phyloP scores from a whole-genome alignment of 1,140 invertebrate genomes.

The Manduca sexta region DNA sequence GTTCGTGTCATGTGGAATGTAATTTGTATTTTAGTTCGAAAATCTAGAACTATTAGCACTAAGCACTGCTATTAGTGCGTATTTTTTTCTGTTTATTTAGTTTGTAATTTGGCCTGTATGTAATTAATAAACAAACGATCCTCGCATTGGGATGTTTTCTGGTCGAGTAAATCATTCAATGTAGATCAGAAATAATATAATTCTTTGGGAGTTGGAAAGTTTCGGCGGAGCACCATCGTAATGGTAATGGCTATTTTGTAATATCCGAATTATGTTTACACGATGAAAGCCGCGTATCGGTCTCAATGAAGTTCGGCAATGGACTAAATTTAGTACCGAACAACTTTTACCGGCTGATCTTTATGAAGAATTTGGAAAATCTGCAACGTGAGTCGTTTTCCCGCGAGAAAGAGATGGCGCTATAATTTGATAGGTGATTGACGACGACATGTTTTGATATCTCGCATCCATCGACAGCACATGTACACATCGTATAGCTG shows the following conservation, averaged over 20 bases:
- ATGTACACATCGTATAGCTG: constrained; percentile 11
- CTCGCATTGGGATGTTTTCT: too few species aligned
- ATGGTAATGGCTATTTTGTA: neutral
- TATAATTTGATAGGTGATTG: constrained; percentile 24
- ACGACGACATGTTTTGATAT: constrained; percentile 18
- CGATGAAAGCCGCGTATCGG: constrained; percentile 10
- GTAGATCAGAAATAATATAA: too few species aligned
- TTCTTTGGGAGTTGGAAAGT: too few species aligned
- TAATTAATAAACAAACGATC: too few species aligned
- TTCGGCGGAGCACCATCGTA: too few species aligned
- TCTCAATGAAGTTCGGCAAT: constrained; percentile 22
- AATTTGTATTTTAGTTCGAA: too few species aligned
- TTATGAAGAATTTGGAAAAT: constrained; percentile 14
- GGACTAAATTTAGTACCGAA: constrained; percentile 2
- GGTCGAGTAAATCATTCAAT: too few species aligned
- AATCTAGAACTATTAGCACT: too few species aligned
- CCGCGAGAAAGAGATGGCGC: constrained; percentile 13
- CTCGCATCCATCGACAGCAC: constrained; percentile 21
- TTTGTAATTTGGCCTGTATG: too few species aligned
- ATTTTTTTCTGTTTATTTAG: too few species aligned
- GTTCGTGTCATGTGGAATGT: too few species aligned
- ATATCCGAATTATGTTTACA: neutral
- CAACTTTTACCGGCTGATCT: neutral
- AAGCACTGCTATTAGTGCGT: too few species aligned
- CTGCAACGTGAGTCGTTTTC: constrained; percentile 10